Base-by-base conservation (phyloP, 2,888 invertebrate species). In the Amphipyra berbera region DNA sequence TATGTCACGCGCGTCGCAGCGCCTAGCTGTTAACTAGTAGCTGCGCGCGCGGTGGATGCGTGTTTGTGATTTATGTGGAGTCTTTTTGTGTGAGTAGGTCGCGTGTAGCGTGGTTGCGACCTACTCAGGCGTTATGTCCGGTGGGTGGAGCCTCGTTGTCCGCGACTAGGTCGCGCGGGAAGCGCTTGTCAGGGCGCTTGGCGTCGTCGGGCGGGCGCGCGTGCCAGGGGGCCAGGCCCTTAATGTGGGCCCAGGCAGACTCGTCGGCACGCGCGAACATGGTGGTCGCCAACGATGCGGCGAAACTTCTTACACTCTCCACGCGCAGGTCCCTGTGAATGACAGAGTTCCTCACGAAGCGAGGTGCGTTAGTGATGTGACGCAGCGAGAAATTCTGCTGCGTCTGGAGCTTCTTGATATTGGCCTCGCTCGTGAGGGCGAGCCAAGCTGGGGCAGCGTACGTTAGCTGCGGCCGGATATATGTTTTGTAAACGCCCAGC, bases 401-500 rank as follows among this genome's bases (percentile, higher is more conserved):
- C 12, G 44, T 42, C 1, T 35, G 33, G 7, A 40, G 57, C n/a
- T 2, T 21, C 15, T 10, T 12, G 6, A 21, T 8, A 0, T 7
- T 46, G n/a, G 10, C 37, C 41, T 21, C 49, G 46, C n/a, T 1
- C 12, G 33, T 44, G 37, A 59, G 15, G 14, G 57, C 7, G 53
- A 47, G 61, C 64, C 64, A 69, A 0, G 70, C 61, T 3, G 65
- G 63, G 4, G 54, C 50, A 4, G 68, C 70, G 35, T 73, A 69
- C 0, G 73, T 71, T 0, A 79, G 61, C 1, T 65, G 57, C 0
- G 75, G 58, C 0, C 80, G 35, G 13, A 78, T 10, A 27, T 79
- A 79, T 0, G 48, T 62, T 9, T 78, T 79, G 53, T 73, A 79
- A 0, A 81, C 12, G 0, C 38, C 45, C 6, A 76, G 12, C 35